These are phyloP conservation scores for Stenodera caucasica DNA, from an alignment of 2,888 invertebrate species.

Conservation along the genomic window DNA sequence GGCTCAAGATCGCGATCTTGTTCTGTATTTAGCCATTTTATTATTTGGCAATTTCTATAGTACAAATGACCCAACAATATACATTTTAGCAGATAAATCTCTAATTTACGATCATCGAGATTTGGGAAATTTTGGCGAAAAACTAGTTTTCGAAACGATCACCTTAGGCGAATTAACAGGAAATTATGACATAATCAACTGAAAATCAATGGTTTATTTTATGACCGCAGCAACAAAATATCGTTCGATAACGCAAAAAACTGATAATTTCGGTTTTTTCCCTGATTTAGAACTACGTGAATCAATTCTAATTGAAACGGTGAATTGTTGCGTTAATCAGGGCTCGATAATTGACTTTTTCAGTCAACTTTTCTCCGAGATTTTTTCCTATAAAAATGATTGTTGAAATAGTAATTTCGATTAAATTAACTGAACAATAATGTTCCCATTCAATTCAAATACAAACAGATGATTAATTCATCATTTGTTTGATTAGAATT, in stretches of 20 bases:
- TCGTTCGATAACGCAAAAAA: too few relatives aligned
- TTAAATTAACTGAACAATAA: background rate
- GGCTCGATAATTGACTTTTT: background rate
- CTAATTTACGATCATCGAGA: slow-evolving; percentile 12
- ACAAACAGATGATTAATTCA: background rate
- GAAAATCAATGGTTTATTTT: background rate
- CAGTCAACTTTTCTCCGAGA: background rate
- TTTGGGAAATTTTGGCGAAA: too few relatives aligned
- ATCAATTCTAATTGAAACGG: background rate
- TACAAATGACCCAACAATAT: slow-evolving; percentile 31
- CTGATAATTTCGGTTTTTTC: background rate
- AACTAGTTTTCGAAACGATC: too few relatives aligned
- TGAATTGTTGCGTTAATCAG: background rate
- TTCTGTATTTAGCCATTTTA: slow-evolving; percentile 22
- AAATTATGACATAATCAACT: background rate
- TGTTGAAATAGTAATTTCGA: background rate
- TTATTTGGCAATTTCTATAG: slow-evolving; percentile 32
- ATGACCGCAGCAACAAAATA: background rate
- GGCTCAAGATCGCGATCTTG: slow-evolving; percentile 29
- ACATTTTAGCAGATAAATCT: slow-evolving; percentile 20
- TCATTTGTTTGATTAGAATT: slow-evolving; percentile 6
- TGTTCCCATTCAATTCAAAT: background rate
- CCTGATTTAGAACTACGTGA: background rate
- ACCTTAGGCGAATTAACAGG: background rate
- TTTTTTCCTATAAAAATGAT: background rate